Conservation (phyloP, 1,140 invertebrate species). For the Metaphire vulgaris region DNA sequence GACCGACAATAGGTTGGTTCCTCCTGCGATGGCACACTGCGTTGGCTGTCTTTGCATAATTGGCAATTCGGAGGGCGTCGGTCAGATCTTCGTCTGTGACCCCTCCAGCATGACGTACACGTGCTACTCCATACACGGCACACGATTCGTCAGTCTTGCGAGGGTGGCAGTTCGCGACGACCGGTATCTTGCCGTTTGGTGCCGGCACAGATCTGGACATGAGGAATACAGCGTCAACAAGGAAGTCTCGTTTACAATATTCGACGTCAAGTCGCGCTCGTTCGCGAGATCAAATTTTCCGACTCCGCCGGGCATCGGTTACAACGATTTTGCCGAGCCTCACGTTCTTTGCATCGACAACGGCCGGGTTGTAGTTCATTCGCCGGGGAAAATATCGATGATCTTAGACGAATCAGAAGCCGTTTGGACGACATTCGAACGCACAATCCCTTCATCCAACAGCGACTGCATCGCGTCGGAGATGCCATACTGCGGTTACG, state of each 20-base stretch:
- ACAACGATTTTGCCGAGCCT: slow-evolving; percentile 44
- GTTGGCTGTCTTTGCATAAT: slow-evolving; percentile 42
- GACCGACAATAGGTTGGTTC: slow-evolving; percentile 43
- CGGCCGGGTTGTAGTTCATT: slow-evolving; percentile 42
- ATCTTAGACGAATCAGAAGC: slow-evolving; percentile 43
- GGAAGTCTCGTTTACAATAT: slow-evolving; percentile 47
- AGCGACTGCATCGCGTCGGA: slow-evolving; percentile 31
- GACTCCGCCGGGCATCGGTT: slow-evolving; percentile 42
- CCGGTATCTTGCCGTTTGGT: slow-evolving; percentile 45
- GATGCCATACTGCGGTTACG: slow-evolving; percentile 38
- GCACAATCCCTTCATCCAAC: slow-evolving; percentile 33
- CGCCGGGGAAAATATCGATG: slow-evolving; percentile 44
- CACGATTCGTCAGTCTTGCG: slow-evolving; percentile 45
- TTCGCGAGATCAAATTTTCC: slow-evolving; percentile 42
- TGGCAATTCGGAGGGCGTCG: slow-evolving; percentile 46
- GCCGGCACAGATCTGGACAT: slow-evolving; percentile 44
- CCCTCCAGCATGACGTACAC: slow-evolving; percentile 42
- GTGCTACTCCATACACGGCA: slow-evolving; percentile 45
- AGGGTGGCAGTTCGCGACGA: slow-evolving; percentile 42
- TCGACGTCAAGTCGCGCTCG: slow-evolving; percentile 43
- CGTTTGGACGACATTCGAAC: slow-evolving; percentile 42
- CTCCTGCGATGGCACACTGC: slow-evolving; percentile 44
- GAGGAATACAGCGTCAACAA: slow-evolving; percentile 49
- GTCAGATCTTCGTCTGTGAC: slow-evolving; percentile 46
- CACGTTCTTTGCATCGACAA: slow-evolving; percentile 43